Base-by-base conservation (phyloP, 35 echinoderm and acorn worm genomes). In the Heliocidaris erythrogramma region DNA sequence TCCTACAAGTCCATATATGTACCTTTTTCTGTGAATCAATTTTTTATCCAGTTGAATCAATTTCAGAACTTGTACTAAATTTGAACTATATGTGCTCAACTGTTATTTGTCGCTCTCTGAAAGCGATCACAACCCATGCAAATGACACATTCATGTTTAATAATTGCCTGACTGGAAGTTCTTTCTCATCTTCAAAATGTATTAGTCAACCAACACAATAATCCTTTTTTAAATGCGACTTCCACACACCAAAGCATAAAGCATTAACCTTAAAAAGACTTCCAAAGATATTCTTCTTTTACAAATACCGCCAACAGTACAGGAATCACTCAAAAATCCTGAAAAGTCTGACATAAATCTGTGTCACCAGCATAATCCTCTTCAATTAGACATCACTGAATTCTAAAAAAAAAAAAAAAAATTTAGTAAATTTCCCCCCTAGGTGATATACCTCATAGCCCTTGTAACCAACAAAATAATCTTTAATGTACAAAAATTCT, bases 381-480 rank as follows among this genome's bases (percentile, higher is more conserved):
- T 78, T 78, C 65, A 78, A 78, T 78, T 78, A 78, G 7, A 78
- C 14, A n/a, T 27, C 65, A 27, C 65, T 7, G 27, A 78, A 27
- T 78, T 78, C 65, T 78, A 78, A 7, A 27, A 27, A 7, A 27
- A 78, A 18, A 78, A 18, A 21, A 18, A 78, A 78, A 78, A 78
- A n/a, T 4, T 6, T 3, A 78, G 17, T n/a, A 0, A n/a, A 78
- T 78, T 78, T 78, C 65, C 65, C 65, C 65, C 27, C 18, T 3
- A 78, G 65, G 65, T 78, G 65, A 78, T 78, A 17, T 78, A 78
- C 65, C 65, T n/a, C 65, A 78, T 78, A 78, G 65, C 65, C 65
- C 65, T 5, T 78, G 65, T n/a, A 78, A 27, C 65, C 65, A n/a
- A 27, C 65, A 78, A 78, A 78, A 78, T 27, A 78, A 78, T 78